These are phyloP conservation scores for cattle (Bos taurus) DNA, from an alignment of 2,113 vertebrate species.

Conservation along the genomic window ARS-UCD2.0 NC_037329.1:96620001-96620500, in stretches of 20 bases:
- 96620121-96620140: constrained; percentile 10
- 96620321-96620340: not conserved
- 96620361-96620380: not conserved
- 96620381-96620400: not conserved
- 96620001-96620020: not conserved
- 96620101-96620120: not conserved
- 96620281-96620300: not conserved
- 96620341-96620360: not conserved
- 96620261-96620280: not conserved
- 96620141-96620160: not conserved
- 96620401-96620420: not conserved
- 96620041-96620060: constrained; percentile 6
- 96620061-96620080: not conserved
- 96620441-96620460: not conserved
- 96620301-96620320: not conserved
- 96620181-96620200: not conserved
- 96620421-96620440: not conserved
- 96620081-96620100: not conserved
- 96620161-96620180: not conserved
- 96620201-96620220: not conserved
- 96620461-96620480: not conserved
- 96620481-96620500: not conserved
- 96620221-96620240: not conserved
- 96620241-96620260: not conserved
- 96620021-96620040: not conserved